Conservation (phyloP, 30 jellyfish, hydroid and myxozoan genomes). For the Morbakka virulenta region DNA sequence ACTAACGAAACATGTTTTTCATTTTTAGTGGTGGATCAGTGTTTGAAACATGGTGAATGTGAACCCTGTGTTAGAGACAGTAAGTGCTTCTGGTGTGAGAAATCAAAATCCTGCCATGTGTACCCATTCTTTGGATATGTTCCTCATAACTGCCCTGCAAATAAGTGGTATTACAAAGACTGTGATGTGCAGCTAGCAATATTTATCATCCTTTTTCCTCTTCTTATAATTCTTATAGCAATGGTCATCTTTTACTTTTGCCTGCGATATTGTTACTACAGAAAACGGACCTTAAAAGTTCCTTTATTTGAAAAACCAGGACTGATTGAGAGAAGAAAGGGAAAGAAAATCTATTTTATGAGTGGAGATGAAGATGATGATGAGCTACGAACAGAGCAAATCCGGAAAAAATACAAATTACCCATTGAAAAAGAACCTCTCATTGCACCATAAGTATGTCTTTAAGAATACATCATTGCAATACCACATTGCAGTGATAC, state of each 20-base stretch:
- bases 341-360: constrained; percentile 86
- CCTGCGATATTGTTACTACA: constrained; percentile 77
- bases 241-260: constrained; percentile 94
- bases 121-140: constrained; percentile 95
- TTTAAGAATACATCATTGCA: too few relatives aligned
- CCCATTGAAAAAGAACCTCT: constrained; percentile 94
- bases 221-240: constrained; percentile 73
- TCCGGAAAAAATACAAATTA: constrained; percentile 76
- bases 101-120: constrained; percentile 85
- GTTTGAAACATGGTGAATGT: constrained; percentile 46
- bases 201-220: constrained; percentile 75
- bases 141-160: constrained; percentile 93
- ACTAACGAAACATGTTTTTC: too few relatives aligned
- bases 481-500: too few relatives aligned
- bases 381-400: constrained; percentile 76
- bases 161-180: constrained; percentile 91
- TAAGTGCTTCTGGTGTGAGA: constrained; percentile 96
- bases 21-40: too few relatives aligned
- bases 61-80: constrained; percentile 66
- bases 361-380: constrained; percentile 82
- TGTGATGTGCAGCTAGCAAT: constrained; percentile 95
- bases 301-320: constrained; percentile 96
- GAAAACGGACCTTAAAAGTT: constrained; percentile 66
- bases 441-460: constrained; percentile 75
- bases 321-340: constrained; percentile 73